Percentiles rank a stretch among this genome's conserved stretches.
These are phyloP conservation scores for Saxidomus purpurata DNA, from an alignment of 1,140 invertebrate genomes.

Conservation along the genomic window DNA sequence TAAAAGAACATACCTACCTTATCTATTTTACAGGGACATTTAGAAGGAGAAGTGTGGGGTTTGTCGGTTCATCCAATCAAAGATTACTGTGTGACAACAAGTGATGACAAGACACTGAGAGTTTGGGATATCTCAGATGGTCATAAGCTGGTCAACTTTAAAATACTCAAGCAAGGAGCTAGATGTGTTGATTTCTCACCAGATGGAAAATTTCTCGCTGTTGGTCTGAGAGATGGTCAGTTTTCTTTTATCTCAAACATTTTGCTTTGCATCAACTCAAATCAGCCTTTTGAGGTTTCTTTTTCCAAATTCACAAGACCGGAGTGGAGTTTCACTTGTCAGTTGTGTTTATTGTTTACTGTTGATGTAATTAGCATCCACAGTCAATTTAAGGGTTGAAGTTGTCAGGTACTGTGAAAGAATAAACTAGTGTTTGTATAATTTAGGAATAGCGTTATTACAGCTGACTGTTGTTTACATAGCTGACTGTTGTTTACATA, in stretches of 20 bases:
- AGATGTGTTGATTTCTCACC: conserved; percentile 84
- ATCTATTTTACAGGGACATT: conserved; percentile 81
- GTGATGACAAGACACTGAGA: conserved; percentile 85
- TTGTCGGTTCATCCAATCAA: conserved; percentile 84
- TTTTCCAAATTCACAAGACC: too few relatives aligned
- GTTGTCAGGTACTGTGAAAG: too few relatives aligned
- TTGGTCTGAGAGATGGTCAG: conserved; percentile 86
- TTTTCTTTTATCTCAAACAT: background rate
- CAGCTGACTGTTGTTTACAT: too few relatives aligned
- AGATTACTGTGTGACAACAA: conserved; percentile 84
- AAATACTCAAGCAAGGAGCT: conserved; percentile 83
- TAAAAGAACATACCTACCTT: background rate
- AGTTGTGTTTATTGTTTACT: too few relatives aligned
- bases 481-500: too few relatives aligned
- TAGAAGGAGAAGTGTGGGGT: conserved; percentile 86
- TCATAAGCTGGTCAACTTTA: conserved; percentile 83
- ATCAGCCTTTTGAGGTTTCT: too few relatives aligned
- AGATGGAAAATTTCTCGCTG: conserved; percentile 85
- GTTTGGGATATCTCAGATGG: conserved; percentile 82
- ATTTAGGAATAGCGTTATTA: too few relatives aligned
- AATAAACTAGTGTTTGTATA: too few relatives aligned
- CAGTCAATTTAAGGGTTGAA: too few relatives aligned
- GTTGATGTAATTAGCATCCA: too few relatives aligned
- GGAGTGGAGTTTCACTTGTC: too few relatives aligned
- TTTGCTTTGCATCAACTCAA: too few relatives aligned